These are phyloP conservation scores for Heteromormyrus szaboi DNA, from an alignment of 2,797 vertebrate genomes.

Conservation along the genomic window DNA sequence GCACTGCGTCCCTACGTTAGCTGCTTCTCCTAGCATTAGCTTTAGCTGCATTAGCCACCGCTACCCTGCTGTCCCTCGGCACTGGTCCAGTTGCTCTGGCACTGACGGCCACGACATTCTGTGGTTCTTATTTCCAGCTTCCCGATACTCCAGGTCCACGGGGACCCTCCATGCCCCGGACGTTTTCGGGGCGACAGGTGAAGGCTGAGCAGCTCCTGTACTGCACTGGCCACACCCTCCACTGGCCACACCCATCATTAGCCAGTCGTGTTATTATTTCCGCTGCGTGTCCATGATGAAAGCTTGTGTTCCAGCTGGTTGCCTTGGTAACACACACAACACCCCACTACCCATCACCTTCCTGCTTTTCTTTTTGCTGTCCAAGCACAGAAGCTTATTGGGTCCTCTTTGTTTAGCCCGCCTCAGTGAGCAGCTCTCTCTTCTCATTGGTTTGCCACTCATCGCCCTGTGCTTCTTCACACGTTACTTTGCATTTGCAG, in stretches of 20 bases:
- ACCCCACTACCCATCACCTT: neutral
- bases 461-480: neutral
- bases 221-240: constrained; percentile 36
- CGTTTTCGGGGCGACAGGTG: constrained; percentile 88
- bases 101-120: constrained; percentile 42
- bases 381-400: neutral
- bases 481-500: neutral
- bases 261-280: constrained; percentile 24
- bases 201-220: constrained; percentile 59
- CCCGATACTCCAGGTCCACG: constrained; percentile 88
- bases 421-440: neutral
- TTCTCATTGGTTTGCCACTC: neutral
- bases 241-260: neutral
- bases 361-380: neutral
- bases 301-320: neutral
- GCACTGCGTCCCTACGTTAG: neutral
- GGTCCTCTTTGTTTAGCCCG: neutral
- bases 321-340: neutral
- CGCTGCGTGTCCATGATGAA: neutral
- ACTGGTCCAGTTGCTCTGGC: neutral
- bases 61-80: neutral
- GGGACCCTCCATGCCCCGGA: constrained; percentile 85
- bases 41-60: neutral
- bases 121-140: constrained; percentile 80
- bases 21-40: neutral